phyloP scores from a whole-genome alignment of 2,113 vertebrate species.

The Melanerpes formicivorus region DNA sequence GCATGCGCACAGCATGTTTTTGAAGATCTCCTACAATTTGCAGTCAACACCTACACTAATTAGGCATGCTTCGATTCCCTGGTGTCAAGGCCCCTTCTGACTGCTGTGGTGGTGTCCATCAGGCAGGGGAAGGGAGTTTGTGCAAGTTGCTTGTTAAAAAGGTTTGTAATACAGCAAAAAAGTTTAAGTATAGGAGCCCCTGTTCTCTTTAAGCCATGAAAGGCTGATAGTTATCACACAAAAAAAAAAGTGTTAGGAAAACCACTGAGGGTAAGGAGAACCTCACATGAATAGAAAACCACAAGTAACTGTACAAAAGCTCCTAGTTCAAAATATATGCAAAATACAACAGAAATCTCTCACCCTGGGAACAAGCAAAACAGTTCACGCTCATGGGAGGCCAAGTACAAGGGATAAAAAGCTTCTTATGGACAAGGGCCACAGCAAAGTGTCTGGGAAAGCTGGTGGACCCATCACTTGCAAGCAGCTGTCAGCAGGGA shows the following conservation, averaged over 20 bases:
- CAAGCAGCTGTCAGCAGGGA: neutral
- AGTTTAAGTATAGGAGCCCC: neutral
- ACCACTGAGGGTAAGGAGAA: neutral
- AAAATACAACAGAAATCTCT: conserved; percentile 30
- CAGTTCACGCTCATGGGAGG: neutral
- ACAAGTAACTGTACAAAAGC: neutral
- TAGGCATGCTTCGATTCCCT: neutral
- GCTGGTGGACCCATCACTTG: neutral
- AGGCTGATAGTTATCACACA: neutral
- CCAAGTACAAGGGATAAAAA: neutral
- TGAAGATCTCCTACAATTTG: fast-evolving
- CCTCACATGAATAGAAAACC: neutral
- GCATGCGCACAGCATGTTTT: neutral
- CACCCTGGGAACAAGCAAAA: conserved; percentile 19
- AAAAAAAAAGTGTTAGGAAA: conserved; percentile 15
- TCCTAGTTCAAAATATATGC: neutral
- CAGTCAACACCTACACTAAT: neutral
- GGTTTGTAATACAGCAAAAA: neutral
- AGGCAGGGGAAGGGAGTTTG: neutral
- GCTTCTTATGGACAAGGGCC: neutral
- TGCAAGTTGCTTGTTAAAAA: neutral
- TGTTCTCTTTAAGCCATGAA: neutral
- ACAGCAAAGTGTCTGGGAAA: neutral
- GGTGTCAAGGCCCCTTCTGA: neutral
- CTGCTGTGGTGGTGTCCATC: neutral